These are phyloP conservation scores for Harpagifer antarcticus DNA, from an alignment of 2,797 vertebrate genomes.

Conservation along the genomic window DNA sequence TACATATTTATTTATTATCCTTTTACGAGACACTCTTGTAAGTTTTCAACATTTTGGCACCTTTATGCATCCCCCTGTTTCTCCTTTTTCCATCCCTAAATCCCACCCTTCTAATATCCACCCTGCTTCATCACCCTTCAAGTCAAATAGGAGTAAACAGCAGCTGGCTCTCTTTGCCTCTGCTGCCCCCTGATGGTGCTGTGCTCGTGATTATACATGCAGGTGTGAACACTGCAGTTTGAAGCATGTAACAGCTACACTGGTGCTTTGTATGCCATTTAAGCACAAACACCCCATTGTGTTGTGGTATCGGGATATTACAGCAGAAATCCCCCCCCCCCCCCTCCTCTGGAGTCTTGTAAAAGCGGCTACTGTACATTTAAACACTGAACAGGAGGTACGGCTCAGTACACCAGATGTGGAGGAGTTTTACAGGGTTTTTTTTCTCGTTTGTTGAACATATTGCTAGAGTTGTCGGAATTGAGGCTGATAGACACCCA, in stretches of 20 bases:
- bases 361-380: conserved; percentile 16
- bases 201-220: neutral
- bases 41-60: neutral
- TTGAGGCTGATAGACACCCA: conserved; percentile 24
- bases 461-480: conserved; percentile 28
- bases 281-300: neutral
- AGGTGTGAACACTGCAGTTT: neutral
- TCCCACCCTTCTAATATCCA: conserved; percentile 13
- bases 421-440: conserved; percentile 34
- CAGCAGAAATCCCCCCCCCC: neutral
- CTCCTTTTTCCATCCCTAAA: neutral
- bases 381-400: conserved; percentile 31
- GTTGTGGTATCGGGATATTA: conserved; percentile 1
- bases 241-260: neutral
- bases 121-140: conserved; percentile 10
- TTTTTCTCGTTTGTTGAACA: conserved; percentile 32
- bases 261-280: neutral
- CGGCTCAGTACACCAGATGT: conserved; percentile 28
- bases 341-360: neutral
- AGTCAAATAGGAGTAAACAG: conserved; percentile 33
- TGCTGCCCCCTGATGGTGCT: conserved; percentile 75
- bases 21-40: conserved; percentile 1
- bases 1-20: conserved; percentile 14
- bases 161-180: conserved; percentile 55
- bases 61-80: neutral